Conservation (phyloP, 2,888 invertebrate genomes). For the Tolmerus cingulatus region DNA sequence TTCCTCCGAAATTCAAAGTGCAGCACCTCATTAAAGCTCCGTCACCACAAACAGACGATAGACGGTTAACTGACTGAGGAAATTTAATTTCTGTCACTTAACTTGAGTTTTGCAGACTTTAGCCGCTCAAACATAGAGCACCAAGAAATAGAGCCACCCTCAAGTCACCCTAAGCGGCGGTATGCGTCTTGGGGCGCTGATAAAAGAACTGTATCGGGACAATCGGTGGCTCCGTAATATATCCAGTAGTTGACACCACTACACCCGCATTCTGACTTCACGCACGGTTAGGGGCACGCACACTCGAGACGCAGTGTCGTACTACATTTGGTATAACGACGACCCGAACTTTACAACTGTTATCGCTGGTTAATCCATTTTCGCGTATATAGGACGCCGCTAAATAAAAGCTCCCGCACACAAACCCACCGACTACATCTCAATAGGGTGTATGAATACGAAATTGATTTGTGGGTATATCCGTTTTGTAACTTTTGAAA, state of each 20-base stretch:
- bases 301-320: neutral
- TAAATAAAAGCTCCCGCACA: neutral
- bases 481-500: neutral
- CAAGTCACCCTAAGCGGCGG: neutral
- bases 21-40: neutral
- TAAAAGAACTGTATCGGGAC: slow-evolving; percentile 12
- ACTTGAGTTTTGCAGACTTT: neutral
- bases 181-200: neutral
- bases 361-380: slow-evolving; percentile 1
- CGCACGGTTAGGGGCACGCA: neutral
- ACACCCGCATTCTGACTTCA: neutral
- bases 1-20: neutral
- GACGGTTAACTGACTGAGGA: slow-evolving; percentile 1
- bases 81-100: slow-evolving; percentile 34
- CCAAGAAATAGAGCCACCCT: neutral
- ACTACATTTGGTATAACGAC: neutral
- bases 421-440: neutral
- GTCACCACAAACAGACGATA: neutral
- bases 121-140: neutral
- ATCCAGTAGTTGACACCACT: neutral
- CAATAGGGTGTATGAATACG: neutral
- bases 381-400: neutral
- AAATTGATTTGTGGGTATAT: slow-evolving; percentile 2
- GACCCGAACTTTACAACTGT: slow-evolving; percentile 8
- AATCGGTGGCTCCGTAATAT: neutral